These are phyloP conservation scores for Pterophyllum scalare DNA, from an alignment of 2,113 vertebrate species.

Conservation along the genomic window DNA sequence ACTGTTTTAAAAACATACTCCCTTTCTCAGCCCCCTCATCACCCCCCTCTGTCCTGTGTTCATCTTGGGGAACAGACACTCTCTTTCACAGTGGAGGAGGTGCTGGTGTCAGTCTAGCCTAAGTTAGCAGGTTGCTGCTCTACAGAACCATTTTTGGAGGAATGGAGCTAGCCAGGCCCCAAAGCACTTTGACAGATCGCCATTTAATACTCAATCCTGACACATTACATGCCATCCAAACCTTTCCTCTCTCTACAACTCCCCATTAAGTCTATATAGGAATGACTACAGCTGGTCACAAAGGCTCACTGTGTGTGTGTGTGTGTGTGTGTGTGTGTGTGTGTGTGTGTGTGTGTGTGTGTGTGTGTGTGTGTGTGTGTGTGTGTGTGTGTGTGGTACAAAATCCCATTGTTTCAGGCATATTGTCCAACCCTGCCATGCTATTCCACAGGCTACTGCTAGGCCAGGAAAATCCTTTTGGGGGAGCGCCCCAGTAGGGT, in stretches of 20 bases:
- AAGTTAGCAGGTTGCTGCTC: constrained; percentile 72
- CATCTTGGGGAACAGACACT: constrained; percentile 58
- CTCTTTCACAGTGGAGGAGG: constrained; percentile 76
- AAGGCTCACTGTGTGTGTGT: constrained; percentile 47
- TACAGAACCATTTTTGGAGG: constrained; percentile 62
- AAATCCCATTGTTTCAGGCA: constrained; percentile 63
- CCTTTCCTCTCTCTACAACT: constrained; percentile 14
- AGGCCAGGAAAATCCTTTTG: constrained; percentile 39
- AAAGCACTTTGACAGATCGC: constrained; percentile 75
- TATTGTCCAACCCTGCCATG: constrained; percentile 62
- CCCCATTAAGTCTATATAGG: constrained; percentile 48
- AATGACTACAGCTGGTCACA: constrained; percentile 67
- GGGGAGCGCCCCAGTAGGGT: constrained; percentile 60
- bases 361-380: neutral
- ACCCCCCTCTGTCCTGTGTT: constrained; percentile 62
- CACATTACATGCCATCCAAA: constrained; percentile 55
- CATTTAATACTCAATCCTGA: constrained; percentile 67
- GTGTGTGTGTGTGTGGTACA: constrained; percentile 7
- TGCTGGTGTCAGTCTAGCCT: constrained; percentile 69
- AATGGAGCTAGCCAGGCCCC: constrained; percentile 52
- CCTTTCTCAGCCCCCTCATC: constrained; percentile 53
- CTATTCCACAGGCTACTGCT: constrained; percentile 48
- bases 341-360: constrained; percentile 37
- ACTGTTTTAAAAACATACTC: constrained; percentile 79
- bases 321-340: neutral